A percentile compares a stretch with the other conserved stretches of the same genome.
phyloP scores from a whole-genome alignment of 2,888 invertebrate species.

The Leptothorax acervorum region DNA sequence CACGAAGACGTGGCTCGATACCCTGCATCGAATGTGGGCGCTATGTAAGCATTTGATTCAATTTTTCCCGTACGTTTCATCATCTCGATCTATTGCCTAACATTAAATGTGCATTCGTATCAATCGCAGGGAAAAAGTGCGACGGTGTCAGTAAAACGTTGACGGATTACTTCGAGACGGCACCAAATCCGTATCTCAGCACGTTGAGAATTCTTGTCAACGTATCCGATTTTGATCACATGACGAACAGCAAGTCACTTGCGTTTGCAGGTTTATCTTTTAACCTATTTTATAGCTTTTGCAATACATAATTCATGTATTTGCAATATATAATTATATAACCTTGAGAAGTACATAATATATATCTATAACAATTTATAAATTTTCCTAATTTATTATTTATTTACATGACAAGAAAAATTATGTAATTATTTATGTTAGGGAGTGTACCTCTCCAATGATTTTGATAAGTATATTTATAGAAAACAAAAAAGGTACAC shows the following conservation, averaged over 20 bases:
- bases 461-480: background rate
- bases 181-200: constrained; percentile 88
- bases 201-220: constrained; percentile 88
- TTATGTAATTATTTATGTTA: background rate
- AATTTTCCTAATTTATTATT: background rate
- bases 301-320: background rate
- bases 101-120: constrained; percentile 36
- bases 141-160: constrained; percentile 86
- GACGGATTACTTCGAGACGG: constrained; percentile 86
- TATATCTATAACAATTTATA: background rate
- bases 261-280: constrained; percentile 85
- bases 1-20: constrained; percentile 79
- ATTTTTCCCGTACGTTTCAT: background rate
- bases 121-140: constrained; percentile 87
- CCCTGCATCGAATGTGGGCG: constrained; percentile 80
- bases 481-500: background rate
- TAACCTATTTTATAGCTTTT: background rate
- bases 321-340: background rate
- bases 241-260: constrained; percentile 89
- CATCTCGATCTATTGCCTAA: background rate
- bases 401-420: constrained; percentile 5
- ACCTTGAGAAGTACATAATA: background rate
- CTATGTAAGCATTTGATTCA: constrained; percentile 75
- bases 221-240: constrained; percentile 88
- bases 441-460: background rate